Percentiles rank a stretch among this genome's conserved stretches.
Evolutionary conservation across 92 coral and sea anemone genomes (phyloP).

Genomic region (Metridium senile): DNA sequence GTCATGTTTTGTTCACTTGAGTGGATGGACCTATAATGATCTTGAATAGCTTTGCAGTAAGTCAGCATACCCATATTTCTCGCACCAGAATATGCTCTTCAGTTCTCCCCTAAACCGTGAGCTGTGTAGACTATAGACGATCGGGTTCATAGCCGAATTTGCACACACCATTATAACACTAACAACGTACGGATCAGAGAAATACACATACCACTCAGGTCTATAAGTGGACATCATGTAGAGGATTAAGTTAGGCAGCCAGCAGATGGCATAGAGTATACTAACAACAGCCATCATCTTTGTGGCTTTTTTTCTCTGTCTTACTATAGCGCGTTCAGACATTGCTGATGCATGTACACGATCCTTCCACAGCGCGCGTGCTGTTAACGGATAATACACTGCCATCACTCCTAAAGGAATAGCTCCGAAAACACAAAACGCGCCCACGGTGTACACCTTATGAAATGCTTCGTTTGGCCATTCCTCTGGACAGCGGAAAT

Average conservation of each 20-base stretch:
- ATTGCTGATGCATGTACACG: slow-evolving; percentile 37
- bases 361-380: slow-evolving; percentile 58
- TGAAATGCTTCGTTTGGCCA: slow-evolving; percentile 36
- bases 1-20: no score
- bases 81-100: slow-evolving; percentile 49
- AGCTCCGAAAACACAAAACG: slow-evolving; percentile 57
- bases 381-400: slow-evolving; percentile 48
- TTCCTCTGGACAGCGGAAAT: slow-evolving; percentile 48
- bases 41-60: not conserved
- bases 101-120: slow-evolving; percentile 69
- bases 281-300: slow-evolving; percentile 66
- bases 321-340: slow-evolving; percentile 48
- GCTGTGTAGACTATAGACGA: slow-evolving; percentile 79
- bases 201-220: slow-evolving; percentile 49
- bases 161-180: slow-evolving; percentile 65
- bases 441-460: slow-evolving; percentile 60
- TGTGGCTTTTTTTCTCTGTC: slow-evolving; percentile 64
- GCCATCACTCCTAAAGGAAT: slow-evolving; percentile 67
- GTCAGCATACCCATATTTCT: slow-evolving; percentile 39
- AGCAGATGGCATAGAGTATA: slow-evolving; percentile 54
- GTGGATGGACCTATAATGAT: no score
- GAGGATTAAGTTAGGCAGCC: slow-evolving; percentile 69
- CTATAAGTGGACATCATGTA: slow-evolving; percentile 58
- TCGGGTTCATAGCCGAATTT: slow-evolving; percentile 84
- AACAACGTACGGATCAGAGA: slow-evolving; percentile 39